Evolutionary conservation across 2,113 vertebrate species (phyloP).

Genomic region (Picathartes gymnocephalus): DNA sequence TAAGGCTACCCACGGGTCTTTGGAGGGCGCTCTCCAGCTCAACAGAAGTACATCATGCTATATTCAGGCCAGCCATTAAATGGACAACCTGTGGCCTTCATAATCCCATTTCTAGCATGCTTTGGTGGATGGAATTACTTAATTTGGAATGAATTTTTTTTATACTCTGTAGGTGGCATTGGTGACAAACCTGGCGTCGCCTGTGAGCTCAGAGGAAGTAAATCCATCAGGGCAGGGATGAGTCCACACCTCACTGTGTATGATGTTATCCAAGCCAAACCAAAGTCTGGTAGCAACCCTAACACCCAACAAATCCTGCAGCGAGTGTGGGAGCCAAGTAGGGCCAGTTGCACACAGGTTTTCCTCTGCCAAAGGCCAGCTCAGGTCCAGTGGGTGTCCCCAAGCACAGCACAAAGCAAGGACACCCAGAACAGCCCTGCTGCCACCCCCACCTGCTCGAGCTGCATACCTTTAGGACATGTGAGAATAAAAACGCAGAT

Average conservation of each 20-base stretch:
- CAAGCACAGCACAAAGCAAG: rapidly evolving
- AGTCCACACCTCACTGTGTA: not conserved
- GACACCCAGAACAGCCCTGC: not conserved
- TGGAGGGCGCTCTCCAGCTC: not conserved
- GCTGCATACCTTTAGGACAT: not conserved
- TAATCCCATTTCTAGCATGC: not conserved
- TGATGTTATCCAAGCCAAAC: not conserved
- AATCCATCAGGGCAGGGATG: not conserved
- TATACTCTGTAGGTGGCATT: not conserved
- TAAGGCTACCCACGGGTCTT: rapidly evolving
- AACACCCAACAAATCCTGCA: not conserved
- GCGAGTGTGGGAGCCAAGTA: not conserved
- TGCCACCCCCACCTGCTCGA: not conserved
- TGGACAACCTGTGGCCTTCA: not conserved
- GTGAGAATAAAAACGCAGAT: not conserved
- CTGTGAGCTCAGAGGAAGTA: not conserved
- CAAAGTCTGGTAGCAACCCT: not conserved
- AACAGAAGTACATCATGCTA: not conserved
- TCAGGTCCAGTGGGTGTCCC: not conserved
- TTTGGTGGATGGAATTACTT: not conserved
- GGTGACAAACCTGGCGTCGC: rapidly evolving
- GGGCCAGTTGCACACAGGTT: not conserved
- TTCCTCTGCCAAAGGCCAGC: not conserved
- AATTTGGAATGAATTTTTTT: not conserved
- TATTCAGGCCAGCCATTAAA: not conserved